Evolutionary conservation across 2,113 vertebrate genomes (phyloP).

Genomic region (Campylomormyrus numenius): DNA sequence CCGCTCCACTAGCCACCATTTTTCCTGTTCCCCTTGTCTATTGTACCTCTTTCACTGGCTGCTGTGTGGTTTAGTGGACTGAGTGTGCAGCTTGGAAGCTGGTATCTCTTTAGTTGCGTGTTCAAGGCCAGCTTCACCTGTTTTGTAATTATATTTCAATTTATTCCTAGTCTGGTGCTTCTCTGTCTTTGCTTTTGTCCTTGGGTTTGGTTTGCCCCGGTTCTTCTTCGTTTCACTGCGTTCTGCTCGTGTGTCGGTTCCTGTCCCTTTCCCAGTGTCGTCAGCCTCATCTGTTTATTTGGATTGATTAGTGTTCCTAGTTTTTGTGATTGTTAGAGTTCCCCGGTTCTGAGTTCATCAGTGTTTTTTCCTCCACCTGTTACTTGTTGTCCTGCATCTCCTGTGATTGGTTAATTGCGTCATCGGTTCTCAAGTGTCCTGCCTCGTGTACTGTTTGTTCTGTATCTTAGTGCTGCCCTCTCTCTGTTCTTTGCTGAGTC

Average conservation of each 20-base stretch:
- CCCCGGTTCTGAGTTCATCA: not conserved
- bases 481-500: not conserved
- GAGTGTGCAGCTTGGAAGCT: not conserved
- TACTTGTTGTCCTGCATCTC: not conserved
- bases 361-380: not conserved
- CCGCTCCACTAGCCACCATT: not conserved
- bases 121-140: not conserved
- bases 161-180: not conserved
- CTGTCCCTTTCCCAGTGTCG: not conserved
- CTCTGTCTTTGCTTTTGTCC: not conserved
- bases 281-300: not conserved
- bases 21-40: not conserved
- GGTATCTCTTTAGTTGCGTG: not conserved
- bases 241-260: not conserved
- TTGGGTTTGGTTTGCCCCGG: not conserved
- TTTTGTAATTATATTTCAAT: not conserved
- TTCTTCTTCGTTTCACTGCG: not conserved
- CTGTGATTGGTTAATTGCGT: not conserved
- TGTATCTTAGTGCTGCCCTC: not conserved
- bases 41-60: not conserved
- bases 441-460: not conserved
- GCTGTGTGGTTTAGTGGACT: not conserved
- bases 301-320: not conserved
- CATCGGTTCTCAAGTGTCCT: not conserved
- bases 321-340: not conserved